phyloP scores from a whole-genome alignment of 2,797 vertebrate genomes.

The Poecile montanus region DNA sequence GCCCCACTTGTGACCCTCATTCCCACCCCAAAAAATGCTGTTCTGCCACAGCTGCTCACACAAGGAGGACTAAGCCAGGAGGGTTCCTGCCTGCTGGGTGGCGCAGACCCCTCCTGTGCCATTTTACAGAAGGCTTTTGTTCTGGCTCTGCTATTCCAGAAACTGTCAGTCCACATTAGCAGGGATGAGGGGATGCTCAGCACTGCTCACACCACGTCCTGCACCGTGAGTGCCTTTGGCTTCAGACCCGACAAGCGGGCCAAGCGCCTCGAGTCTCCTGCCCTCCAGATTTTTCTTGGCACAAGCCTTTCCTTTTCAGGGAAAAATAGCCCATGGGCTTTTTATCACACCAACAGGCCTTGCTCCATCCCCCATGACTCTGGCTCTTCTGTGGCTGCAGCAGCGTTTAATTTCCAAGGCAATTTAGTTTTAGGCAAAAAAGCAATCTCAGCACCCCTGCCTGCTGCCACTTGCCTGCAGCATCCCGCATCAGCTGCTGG shows the following conservation, averaged over 20 bases:
- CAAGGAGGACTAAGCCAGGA: neutral
- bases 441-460: neutral
- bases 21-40: neutral
- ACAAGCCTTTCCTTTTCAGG: neutral
- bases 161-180: neutral
- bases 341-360: neutral
- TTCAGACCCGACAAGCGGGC: fast-evolving
- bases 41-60: neutral
- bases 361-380: neutral
- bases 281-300: neutral
- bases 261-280: neutral
- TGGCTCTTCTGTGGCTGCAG: neutral
- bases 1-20: neutral
- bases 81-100: neutral
- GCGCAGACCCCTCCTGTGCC: neutral
- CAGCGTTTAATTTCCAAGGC: neutral
- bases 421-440: conserved; percentile 5
- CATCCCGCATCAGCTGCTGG: neutral
- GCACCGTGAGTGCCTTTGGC: neutral
- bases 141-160: neutral
- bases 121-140: neutral
- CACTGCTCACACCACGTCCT: fast-evolving
- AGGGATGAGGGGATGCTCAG: fast-evolving
- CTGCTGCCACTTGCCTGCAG: neutral
- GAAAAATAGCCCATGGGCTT: neutral